Evolutionary conservation across 1,140 invertebrate genomes (phyloP), one percentile per base, ranked within the genome.

Genomic region (Adoxophyes honmai): DNA sequence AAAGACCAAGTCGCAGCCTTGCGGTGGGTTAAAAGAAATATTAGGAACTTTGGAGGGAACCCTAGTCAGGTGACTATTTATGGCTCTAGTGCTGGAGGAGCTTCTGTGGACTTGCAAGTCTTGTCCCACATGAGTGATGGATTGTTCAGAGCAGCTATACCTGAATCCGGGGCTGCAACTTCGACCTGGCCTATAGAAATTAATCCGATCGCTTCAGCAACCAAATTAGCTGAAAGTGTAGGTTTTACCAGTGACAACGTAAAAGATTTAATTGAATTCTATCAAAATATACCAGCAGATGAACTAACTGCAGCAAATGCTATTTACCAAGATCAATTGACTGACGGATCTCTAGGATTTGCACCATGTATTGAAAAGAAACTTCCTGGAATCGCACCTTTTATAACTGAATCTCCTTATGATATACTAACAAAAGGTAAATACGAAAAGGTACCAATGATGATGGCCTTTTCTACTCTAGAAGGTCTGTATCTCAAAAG

Each of bases 21-120:
- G 2, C 68, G 81, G 60, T 93, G 92, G 92, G 78, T 93, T 1
- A 66, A 90, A 35, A 59, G 82, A 18, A 90, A 92, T 59, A 90
- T 92, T 13, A 61, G 36, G 3, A 52, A 68, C 5, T 92, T 92
- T 63, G 90, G 91, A 14, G 87, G 87, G n/a, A 73, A 90, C 77
- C 66, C 73, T 0, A 36, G 73, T 4, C 72, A 65, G 4, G 73
- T 90, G 0, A 88, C 86, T 1, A 62, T 89, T 53, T 80, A 84
- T 62, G 88, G 88, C 4, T 53, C 72, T 35, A 77, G 72, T 52
- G 70, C 85, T 16, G 88, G 88, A n/a, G 68, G 79, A 10, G 62
- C 66, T 28, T 60, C 68, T 9, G 67, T 75, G 3, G 72, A 84
- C 62, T 62, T 73, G 44, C 68, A 81, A 36, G 21, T 44, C 1